Percentiles rank a stretch among this genome's conserved stretches.
Evolutionary conservation across 2,888 invertebrate genomes (phyloP).

Genomic region (Pasiphila rectangulata): DNA sequence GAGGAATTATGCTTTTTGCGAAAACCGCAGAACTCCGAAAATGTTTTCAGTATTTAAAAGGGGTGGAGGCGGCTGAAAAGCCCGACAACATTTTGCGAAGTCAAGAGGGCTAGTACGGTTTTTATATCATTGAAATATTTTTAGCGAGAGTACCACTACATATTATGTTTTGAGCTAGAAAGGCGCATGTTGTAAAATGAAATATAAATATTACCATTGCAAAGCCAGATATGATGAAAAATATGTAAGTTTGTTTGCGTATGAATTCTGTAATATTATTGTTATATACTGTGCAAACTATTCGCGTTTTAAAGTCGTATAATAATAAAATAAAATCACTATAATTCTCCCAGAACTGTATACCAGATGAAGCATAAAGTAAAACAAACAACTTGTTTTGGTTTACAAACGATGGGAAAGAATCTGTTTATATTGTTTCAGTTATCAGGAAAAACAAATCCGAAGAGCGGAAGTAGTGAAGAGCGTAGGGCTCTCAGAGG

Average conservation of each 20-base stretch:
- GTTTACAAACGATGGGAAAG: neutral
- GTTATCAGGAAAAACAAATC: constrained; percentile 22
- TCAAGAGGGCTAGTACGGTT: constrained; percentile 44
- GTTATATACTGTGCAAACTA: too few species aligned
- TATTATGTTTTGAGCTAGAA: neutral
- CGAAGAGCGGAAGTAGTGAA: constrained; percentile 23
- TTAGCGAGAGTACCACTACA: neutral
- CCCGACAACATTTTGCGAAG: constrained; percentile 54
- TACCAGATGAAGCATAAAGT: neutral
- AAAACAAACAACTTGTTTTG: constrained; percentile 33
- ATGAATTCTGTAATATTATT: too few species aligned
- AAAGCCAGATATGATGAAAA: neutral
- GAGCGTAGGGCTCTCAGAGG: constrained; percentile 26
- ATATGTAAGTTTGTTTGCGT: too few species aligned
- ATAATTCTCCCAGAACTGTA: too few species aligned
- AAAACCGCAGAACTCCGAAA: constrained; percentile 59
- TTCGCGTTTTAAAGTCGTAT: too few species aligned
- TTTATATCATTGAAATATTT: constrained; percentile 40
- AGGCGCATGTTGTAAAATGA: neutral
- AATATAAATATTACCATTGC: neutral
- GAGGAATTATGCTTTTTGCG: constrained; percentile 54
- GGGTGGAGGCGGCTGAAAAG: constrained; percentile 47
- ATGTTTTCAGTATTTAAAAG: constrained; percentile 63
- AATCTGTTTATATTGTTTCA: constrained; percentile 3
- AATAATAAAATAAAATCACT: too few species aligned